Evolutionary conservation across 2,113 vertebrate genomes (phyloP).

Genomic region (Piprites chloris): DNA sequence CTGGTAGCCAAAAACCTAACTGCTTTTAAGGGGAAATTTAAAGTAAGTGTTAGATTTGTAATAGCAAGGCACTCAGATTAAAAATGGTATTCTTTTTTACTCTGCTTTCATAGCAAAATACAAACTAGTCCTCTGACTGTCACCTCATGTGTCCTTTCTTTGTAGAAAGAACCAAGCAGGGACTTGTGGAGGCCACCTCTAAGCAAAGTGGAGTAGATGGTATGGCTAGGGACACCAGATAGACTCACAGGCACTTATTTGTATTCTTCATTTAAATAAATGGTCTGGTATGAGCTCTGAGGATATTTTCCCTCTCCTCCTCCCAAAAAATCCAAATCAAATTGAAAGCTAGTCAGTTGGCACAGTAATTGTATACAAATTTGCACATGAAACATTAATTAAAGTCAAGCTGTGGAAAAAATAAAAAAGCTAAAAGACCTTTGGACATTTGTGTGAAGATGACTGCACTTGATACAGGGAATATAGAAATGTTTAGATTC

Average conservation of each 20-base stretch:
- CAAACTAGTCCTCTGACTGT: not conserved
- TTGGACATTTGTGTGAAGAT: constrained; percentile 23
- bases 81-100: not conserved
- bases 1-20: not conserved
- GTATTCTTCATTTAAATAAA: not conserved
- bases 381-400: constrained; percentile 51
- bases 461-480: not conserved
- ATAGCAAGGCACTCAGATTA: not conserved
- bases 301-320: not conserved
- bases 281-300: not conserved
- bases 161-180: not conserved
- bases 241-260: not conserved
- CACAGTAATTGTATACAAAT: constrained; percentile 12
- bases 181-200: not conserved
- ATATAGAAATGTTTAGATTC: constrained; percentile 32
- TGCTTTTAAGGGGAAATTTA: not conserved
- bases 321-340: constrained; percentile 41
- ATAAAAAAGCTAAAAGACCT: not conserved
- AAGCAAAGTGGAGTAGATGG: not conserved
- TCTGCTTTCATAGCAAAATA: not conserved
- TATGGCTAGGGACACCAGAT: not conserved
- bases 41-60: not conserved
- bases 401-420: constrained; percentile 32
- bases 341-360: not conserved
- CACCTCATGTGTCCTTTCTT: not conserved